Evolutionary conservation across 2,888 invertebrate species (phyloP), one percentile per base, ranked within the genome.

Genomic region (Caenorhabditis imperialis): DNA sequence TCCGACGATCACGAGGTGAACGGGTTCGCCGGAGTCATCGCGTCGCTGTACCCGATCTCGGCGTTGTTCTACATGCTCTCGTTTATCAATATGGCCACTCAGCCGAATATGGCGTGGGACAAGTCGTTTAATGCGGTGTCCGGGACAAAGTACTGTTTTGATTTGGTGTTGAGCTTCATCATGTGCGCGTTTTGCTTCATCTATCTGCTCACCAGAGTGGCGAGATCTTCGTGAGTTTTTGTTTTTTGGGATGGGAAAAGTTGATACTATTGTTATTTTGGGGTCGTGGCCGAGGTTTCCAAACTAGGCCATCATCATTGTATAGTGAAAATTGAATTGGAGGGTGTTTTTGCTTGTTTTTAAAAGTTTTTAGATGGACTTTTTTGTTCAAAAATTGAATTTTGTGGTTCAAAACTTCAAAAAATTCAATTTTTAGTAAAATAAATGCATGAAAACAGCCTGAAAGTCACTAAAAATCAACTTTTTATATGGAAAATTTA

Each of bases 1-100:
- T 57, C 65, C 2, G 57, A 57, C 6, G 55, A 63, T 27, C 55
- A 44, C 7, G 67, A 70, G 35, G 55, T 76, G n/a, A 72, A 63
- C 58, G 50, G 60, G 23, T 61, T 77, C 45, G 71, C 76, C 38
- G 84, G 84, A 10, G 47, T 85, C 40, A 63, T 83, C 35, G 81
- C 77, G 3, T 69, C 75, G 0, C 38, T 84, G 30, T 84, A 82
- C 48, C 83, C 82, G 6, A 57, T 84, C 7, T 73, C 75, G 1
- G 78, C 80, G 0, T 48, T 84, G 7, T 82, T 85, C 57, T 82
- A 79, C 63, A 73, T 81, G 78, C 50, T 82, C 2, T 73, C 74
- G 2, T 82, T 80, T 45, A 72, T 78, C 20, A 78, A 81, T 42
- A 78, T 79, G 33, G 69, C 74, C 22, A 71, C 76, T 8, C 82